Base-by-base conservation (phyloP, 2,797 vertebrate species). In the Atherinosoma microstoma region DNA sequence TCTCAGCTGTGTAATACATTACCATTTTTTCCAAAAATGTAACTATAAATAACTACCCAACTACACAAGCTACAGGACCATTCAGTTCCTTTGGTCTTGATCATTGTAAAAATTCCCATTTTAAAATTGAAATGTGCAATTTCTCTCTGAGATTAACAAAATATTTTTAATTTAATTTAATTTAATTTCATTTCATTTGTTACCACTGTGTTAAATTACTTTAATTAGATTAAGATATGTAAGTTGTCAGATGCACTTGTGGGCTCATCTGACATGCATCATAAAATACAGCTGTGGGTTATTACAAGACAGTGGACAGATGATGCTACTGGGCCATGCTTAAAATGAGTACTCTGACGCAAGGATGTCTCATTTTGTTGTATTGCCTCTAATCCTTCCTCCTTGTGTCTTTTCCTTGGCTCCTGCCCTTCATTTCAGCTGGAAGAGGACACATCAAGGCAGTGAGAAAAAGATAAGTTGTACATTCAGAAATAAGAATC, bases 291-390 rank as follows among this genome's bases (percentile, higher is more conserved):
- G 53, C 53, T 29, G 24, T 56, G 53, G 29, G 29, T 20, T 29
- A 32, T 32, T 13, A 34, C 45, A 36, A 54, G 35, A 54, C 22
- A 38, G n/a, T 51, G 45, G 45, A 34, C 45, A 51, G 16, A 57
- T n/a, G 35, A 56, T 40, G 51, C 51, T 57, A 27, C 51, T 30
- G 51, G 24, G 51, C 36, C 64, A 56, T 12, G 34, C 18, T 40
- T 30, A 30, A 57, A 66, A 56, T 20, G 24, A 27, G 24, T 18
- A 34, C 64, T 53, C 34, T 66, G 49, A 67, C 27, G 27, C 15
- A 56, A 57, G 36, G 10, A 32, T 34, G 62, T 64, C 62, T 64
- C 62, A 64, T 64, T 64, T 22, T 64, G 45, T 51, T 51, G 16
- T 40, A 30, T 40, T 57, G 64, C 16, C 35, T 67, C 35, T 67